Evolutionary conservation across 2,797 vertebrate species (phyloP).

Genomic region (Oreonectes daqikongensis): DNA sequence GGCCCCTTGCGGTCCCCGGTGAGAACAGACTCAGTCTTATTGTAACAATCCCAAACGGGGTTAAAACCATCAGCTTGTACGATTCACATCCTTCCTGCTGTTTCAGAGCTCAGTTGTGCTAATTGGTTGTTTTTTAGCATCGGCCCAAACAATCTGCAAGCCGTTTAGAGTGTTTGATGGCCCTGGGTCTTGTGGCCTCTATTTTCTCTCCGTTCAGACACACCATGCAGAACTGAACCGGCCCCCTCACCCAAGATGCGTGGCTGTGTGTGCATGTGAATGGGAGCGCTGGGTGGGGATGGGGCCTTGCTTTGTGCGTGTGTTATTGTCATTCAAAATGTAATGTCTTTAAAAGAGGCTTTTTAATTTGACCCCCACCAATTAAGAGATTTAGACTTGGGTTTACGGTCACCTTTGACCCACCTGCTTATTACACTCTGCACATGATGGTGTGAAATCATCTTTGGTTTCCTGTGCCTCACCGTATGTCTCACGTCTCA

Average conservation of each 20-base stretch:
- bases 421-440: slow-evolving; percentile 27
- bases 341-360: slow-evolving; percentile 68
- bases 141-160: slow-evolving; percentile 64
- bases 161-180: slow-evolving; percentile 66
- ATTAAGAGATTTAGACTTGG: slow-evolving; percentile 68
- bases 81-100: slow-evolving; percentile 70
- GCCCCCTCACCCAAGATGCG: slow-evolving; percentile 48
- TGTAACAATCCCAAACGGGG: slow-evolving; percentile 59
- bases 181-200: slow-evolving; percentile 61
- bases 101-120: slow-evolving; percentile 67
- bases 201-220: slow-evolving; percentile 34
- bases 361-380: slow-evolving; percentile 67
- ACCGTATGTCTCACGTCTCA: background rate
- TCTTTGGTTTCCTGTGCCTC: slow-evolving; percentile 3
- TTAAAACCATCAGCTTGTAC: slow-evolving; percentile 73
- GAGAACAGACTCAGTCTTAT: slow-evolving; percentile 57
- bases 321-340: slow-evolving; percentile 68
- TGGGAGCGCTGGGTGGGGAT: slow-evolving; percentile 57
- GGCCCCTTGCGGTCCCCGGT: slow-evolving; percentile 25
- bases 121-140: slow-evolving; percentile 74
- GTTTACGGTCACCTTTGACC: slow-evolving; percentile 64
- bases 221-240: slow-evolving; percentile 30
- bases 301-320: slow-evolving; percentile 63
- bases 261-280: slow-evolving; percentile 65
- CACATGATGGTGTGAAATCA: slow-evolving; percentile 18